Conservation (phyloP, 2,797 vertebrate species). For the Nasua narica region DNA sequence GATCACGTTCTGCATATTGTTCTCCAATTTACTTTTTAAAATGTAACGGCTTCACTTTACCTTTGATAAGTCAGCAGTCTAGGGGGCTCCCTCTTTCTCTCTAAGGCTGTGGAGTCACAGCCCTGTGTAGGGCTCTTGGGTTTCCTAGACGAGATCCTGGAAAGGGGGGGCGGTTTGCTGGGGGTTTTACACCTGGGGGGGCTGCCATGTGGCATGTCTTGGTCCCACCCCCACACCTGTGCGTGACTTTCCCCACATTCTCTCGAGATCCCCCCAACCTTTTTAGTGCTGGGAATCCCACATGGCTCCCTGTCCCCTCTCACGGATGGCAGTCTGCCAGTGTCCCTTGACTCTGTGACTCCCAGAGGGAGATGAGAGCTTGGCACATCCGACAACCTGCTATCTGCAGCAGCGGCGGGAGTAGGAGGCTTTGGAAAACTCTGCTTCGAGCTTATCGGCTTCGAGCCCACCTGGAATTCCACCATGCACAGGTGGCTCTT, state of each 20-base stretch:
- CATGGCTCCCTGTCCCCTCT: neutral
- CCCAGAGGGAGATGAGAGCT: neutral
- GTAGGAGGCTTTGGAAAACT: neutral
- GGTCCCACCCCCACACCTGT: neutral
- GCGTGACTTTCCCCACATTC: neutral
- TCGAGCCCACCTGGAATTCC: neutral
- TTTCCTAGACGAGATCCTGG: neutral
- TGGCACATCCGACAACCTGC: neutral
- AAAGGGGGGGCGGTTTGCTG: too few species aligned
- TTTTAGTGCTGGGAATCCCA: accelerated
- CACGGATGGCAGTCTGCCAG: accelerated
- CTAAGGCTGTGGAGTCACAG: neutral
- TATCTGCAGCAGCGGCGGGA: neutral
- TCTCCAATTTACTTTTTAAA: neutral
- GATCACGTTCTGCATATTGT: accelerated
- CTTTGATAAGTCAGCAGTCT: neutral
- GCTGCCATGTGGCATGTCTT: too few species aligned
- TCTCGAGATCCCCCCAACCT: neutral
- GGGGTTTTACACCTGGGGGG: too few species aligned
- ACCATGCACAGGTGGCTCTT: accelerated
- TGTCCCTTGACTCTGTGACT: neutral
- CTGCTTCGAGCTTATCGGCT: neutral
- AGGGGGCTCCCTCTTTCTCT: neutral
- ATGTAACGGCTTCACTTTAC: accelerated
- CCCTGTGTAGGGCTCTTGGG: too few species aligned